phyloP scores from a whole-genome alignment of 2,797 vertebrate species.

The Acanthurus tractus region DNA sequence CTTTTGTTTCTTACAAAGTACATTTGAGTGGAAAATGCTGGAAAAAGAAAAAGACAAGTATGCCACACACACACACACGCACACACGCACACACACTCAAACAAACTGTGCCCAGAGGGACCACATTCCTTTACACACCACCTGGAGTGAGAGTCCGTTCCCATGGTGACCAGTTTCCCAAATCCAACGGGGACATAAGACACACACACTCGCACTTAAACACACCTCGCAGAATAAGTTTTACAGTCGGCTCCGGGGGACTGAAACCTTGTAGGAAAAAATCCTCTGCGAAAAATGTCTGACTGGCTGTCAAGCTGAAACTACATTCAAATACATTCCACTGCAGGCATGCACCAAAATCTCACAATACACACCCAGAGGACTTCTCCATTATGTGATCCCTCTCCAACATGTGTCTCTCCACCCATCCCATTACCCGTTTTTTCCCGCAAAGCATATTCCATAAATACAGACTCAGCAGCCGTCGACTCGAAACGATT shows the following conservation, averaged over 20 bases:
- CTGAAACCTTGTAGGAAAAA: conserved; percentile 34
- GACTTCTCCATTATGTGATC: conserved; percentile 10
- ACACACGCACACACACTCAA: conserved; percentile 21
- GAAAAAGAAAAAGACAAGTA: conserved; percentile 61
- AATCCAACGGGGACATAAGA: conserved; percentile 62
- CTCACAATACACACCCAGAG: not conserved
- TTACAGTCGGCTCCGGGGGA: conserved; percentile 32
- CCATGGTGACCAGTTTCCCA: conserved; percentile 72
- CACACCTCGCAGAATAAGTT: conserved; percentile 28
- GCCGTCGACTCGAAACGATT: not conserved
- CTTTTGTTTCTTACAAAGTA: conserved; percentile 60
- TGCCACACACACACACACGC: conserved; percentile 27
- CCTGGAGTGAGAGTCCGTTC: conserved; percentile 76
- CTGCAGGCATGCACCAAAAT: not conserved
- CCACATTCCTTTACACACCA: conserved; percentile 78
- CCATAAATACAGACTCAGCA: conserved; percentile 34
- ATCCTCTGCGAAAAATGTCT: conserved; percentile 21
- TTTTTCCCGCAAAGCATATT: conserved; percentile 34
- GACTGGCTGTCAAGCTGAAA: conserved; percentile 14
- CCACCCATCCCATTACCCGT: conserved; percentile 11
- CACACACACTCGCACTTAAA: conserved; percentile 29
- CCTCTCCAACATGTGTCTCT: conserved; percentile 8
- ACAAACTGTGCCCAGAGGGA: conserved; percentile 65
- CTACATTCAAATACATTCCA: not conserved
- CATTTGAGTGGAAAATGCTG: conserved; percentile 52